phyloP scores from a whole-genome alignment of 1,140 invertebrate species.

The Achroia grisella region DNA sequence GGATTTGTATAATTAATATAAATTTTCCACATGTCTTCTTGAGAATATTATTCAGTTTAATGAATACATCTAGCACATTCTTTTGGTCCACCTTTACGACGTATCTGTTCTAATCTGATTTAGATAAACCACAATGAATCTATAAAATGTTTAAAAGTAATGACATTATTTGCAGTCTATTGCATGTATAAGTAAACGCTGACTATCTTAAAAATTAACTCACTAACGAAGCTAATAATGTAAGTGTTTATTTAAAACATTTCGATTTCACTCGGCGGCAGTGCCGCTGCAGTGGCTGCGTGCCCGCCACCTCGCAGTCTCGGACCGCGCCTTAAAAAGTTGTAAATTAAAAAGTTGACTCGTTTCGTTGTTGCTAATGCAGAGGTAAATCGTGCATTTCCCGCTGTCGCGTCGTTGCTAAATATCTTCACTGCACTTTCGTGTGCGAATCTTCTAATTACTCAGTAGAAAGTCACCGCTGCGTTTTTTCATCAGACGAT shows the following conservation, averaged over 20 bases:
- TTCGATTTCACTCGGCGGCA: neutral
- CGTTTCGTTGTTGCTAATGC: slow-evolving; percentile 20
- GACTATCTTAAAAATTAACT: neutral
- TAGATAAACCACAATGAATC: too few relatives aligned
- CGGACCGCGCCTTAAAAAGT: neutral
- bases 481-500: slow-evolving; percentile 39
- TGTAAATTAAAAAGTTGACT: slow-evolving; percentile 25
- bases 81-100: too few relatives aligned
- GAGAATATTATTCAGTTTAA: too few relatives aligned
- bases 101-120: too few relatives aligned
- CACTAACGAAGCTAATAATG: neutral
- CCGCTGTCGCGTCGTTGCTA: slow-evolving; percentile 19
- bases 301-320: too few relatives aligned
- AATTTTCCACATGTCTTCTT: too few relatives aligned
- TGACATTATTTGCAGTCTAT: neutral
- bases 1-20: too few relatives aligned
- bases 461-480: slow-evolving; percentile 49
- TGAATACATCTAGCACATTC: too few relatives aligned
- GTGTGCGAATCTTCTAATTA: slow-evolving; percentile 66
- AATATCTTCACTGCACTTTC: slow-evolving; percentile 52
- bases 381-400: slow-evolving; percentile 45
- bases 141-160: too few relatives aligned
- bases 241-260: neutral
- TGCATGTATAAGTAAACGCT: neutral
- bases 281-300: neutral